Evolutionary conservation across 2,113 vertebrate species (phyloP), one percentile per base, ranked within the genome.

Genomic region (Pimephales promelas): DNA sequence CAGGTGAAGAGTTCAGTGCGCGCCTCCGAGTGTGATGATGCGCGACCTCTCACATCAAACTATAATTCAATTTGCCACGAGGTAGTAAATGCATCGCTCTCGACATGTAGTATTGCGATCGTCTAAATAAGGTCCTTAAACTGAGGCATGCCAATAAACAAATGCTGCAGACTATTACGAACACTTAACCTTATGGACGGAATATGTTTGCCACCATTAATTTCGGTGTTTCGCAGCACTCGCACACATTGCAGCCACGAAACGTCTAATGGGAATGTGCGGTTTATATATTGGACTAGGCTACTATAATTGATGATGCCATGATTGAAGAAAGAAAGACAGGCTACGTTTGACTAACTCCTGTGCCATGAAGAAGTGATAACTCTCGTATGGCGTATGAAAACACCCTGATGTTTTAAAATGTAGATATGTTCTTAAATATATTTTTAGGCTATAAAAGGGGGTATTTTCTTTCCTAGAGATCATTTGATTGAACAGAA

Each of bases 1-100:
- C 88, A 89, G 92, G 92, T 94, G 92, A 92, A 93, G 91, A 93
- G 93, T 94, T 94, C 93, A 93, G 57, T 83, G 76, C 88, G 90
- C 88, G 85, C 86, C 88, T 86, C 83, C 83, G 88, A 83, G 84
- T 80, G 88, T 66, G 89, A 90, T 91, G 90, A 92, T 90, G 87
- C 90, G 86, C 59, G 84, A 84, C 85, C 62, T 71, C 88, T n/a
- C n/a, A 70, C 90, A 90, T 91, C 91, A 86, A 87, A 79, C 86
- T 83, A 85, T 92, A 92, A 93, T 92, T 87, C 89, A 89, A 89
- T 93, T 92, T 79, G 78, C 85, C 75, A 88, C 71, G 88, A 86
- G 82, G 87, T 86, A 71, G 70, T 86, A 87, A 84, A 84, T 82
- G 86, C 54, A 24, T 82, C 52, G 64, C 59, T 85, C 80, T 86